Conservation (phyloP, 2,113 vertebrate genomes). For the Poecile atricapillus region DNA sequence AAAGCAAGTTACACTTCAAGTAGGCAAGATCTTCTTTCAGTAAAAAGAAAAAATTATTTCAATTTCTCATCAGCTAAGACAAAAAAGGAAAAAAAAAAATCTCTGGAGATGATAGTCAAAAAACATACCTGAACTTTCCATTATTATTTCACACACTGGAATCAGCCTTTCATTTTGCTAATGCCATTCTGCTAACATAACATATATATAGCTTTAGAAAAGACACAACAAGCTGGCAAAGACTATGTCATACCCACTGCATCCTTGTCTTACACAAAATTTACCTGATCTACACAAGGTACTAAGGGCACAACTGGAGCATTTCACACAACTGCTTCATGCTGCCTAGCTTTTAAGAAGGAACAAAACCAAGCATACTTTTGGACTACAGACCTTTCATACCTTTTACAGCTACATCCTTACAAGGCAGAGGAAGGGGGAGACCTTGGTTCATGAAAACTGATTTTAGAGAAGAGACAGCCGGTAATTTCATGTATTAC, state of each 20-base stretch:
- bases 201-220: not conserved
- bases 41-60: not conserved
- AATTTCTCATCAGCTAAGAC: not conserved
- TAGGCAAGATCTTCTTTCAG: not conserved
- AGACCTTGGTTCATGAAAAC: not conserved
- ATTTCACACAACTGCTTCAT: not conserved
- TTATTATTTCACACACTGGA: not conserved
- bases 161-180: not conserved
- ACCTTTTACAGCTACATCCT: not conserved
- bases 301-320: not conserved
- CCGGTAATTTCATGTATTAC: not conserved
- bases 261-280: not conserved
- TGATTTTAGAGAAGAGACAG: not conserved
- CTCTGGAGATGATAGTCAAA: not conserved
- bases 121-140: not conserved
- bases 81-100: not conserved
- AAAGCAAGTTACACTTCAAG: not conserved
- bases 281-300: not conserved
- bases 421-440: not conserved
- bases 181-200: not conserved
- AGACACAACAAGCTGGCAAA: not conserved
- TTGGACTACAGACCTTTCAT: not conserved
- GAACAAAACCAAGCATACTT: not conserved
- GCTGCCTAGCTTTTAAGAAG: not conserved
- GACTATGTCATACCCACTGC: not conserved